These are phyloP conservation scores for Rhynchotus rufescens DNA, from an alignment of 2,797 vertebrate species.

Conservation along the genomic window DNA sequence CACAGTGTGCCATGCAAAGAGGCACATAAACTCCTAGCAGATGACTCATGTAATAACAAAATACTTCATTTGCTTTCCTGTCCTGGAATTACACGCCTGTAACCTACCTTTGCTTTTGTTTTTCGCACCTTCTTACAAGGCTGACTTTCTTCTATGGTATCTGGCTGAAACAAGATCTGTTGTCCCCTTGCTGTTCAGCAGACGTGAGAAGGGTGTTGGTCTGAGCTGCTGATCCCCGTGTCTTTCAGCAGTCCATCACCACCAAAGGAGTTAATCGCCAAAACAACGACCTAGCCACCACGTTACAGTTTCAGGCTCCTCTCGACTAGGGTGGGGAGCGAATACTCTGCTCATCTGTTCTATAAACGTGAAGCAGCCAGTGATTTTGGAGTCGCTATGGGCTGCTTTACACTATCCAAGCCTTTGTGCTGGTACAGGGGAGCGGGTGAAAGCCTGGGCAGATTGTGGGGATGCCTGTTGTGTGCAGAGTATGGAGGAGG, in stretches of 20 bases:
- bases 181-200: not conserved
- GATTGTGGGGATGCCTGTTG: not conserved
- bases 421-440: not conserved
- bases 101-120: conserved; percentile 7
- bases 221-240: not conserved
- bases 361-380: not conserved
- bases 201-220: conserved; percentile 39
- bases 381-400: not conserved
- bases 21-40: not conserved
- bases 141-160: not conserved
- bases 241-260: not conserved
- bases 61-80: not conserved
- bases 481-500: not conserved
- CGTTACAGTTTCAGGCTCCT: not conserved
- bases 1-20: not conserved
- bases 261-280: not conserved
- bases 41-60: not conserved
- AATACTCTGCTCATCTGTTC: not conserved
- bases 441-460: not conserved
- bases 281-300: not conserved
- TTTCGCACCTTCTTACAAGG: not conserved
- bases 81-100: not conserved
- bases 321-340: not conserved
- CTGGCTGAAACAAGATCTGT: conserved; percentile 5
- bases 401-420: not conserved